Evolutionary conservation across 2,113 vertebrate genomes (phyloP), one percentile per base, ranked within the genome.

Genomic region (Hippolais icterina): DNA sequence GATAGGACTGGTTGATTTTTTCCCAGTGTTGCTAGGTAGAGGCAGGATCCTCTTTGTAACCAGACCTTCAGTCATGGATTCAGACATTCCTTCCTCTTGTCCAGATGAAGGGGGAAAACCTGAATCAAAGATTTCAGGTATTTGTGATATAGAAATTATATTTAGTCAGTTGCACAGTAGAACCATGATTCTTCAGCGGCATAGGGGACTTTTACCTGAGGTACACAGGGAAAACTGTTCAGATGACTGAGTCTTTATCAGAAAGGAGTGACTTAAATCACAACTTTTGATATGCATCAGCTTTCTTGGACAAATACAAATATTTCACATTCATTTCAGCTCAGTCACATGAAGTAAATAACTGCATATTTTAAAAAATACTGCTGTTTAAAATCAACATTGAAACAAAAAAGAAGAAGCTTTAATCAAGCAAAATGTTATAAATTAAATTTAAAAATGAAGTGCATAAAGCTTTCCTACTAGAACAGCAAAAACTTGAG

Each of bases 201-300:
- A 1, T 2, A 12, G 29, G 89, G 87, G 74, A 29, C 87, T 93
- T 83, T 77, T 29, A 83, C 50, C 33, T 42, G 50, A 28, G 59
- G 39, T 33, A 1, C 8, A 13, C 0, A 4, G 31, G 49, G 20
- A 68, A 7, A 76, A 42, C 33, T 3, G 18, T 10, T 68, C 4
- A 59, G 25, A 33, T 83, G 47, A 19, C 35, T 68, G 37, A 56
- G 23, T 39, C 61, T 60, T 69, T 65, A 35, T 78, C 49, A 76
- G 69, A 84, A 86, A 52, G 47, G 20, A 53, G 17, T 72, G 23
- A 95, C 66, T 93, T 37, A 82, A 85, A 83, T 61, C 90, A 54
- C 19, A 39, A 31, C 81, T 83, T 76, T 16, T 47, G 23, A 25
- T 70, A 31, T 35, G 11, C 44, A 54, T 65, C 33, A 8, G 5